Conservation (phyloP, 1,140 invertebrate genomes). For the Hormaphis cornu region DNA sequence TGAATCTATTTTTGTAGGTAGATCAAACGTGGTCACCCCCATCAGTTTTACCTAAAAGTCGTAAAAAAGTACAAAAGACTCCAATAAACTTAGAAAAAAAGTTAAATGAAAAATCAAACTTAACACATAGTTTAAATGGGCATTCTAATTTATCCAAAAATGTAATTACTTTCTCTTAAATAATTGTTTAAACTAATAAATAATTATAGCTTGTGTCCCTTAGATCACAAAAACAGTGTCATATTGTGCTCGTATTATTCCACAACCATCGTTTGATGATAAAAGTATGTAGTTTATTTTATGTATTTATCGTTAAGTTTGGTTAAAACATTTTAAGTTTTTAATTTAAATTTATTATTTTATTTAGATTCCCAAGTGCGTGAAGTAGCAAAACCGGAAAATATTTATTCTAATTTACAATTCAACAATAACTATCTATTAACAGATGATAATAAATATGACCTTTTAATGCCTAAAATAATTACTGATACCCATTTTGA, state of each 20-base stretch:
- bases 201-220: background rate
- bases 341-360: background rate
- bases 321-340: background rate
- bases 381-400: background rate
- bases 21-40: slow-evolving; percentile 2
- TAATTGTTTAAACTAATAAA: background rate
- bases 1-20: background rate
- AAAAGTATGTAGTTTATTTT: background rate
- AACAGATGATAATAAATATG: background rate
- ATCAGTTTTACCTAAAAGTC: background rate
- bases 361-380: background rate
- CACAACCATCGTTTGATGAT: background rate
- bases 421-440: background rate
- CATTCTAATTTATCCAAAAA: background rate
- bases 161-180: background rate
- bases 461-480: background rate
- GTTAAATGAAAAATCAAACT: background rate
- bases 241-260: background rate
- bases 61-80: background rate
- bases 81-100: background rate
- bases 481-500: background rate
- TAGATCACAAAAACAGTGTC: background rate
- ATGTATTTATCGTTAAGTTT: background rate
- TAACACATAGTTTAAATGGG: too few species aligned
- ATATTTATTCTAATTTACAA: slow-evolving; percentile 6